Percentiles rank a stretch among this genome's conserved stretches.
Conservation (phyloP, 2,113 vertebrate genomes). For the Zingel zingel region DNA sequence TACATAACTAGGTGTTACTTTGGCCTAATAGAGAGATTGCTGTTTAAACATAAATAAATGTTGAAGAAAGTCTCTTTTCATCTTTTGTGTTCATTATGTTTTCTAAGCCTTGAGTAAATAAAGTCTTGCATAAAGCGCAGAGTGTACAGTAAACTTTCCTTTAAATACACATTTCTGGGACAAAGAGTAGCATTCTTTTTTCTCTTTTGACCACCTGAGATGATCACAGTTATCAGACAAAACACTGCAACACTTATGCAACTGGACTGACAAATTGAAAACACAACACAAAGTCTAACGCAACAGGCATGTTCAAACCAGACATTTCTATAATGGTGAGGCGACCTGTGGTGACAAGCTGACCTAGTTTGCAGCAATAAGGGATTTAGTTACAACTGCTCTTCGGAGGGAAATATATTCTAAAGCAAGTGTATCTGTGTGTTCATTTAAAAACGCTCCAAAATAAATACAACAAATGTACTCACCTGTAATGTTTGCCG, state of each 20-base stretch:
- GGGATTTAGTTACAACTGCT: slow-evolving; percentile 14
- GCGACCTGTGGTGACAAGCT: slow-evolving; percentile 31
- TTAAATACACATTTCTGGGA: slow-evolving; percentile 21
- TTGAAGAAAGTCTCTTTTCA: slow-evolving; percentile 58
- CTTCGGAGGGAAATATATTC: neutral
- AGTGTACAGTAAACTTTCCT: slow-evolving; percentile 16
- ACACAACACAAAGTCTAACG: neutral
- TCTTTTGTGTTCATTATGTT: slow-evolving; percentile 55
- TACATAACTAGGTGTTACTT: slow-evolving; percentile 57
- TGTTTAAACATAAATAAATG: slow-evolving; percentile 40
- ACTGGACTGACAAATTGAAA: slow-evolving; percentile 9
- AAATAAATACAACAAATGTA: slow-evolving; percentile 17
- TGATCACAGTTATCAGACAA: slow-evolving; percentile 16
- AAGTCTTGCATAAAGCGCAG: slow-evolving; percentile 16
- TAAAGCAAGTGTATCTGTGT: neutral
- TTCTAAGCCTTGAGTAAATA: slow-evolving; percentile 42
- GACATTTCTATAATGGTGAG: slow-evolving; percentile 9
- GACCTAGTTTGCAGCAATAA: slow-evolving; percentile 33
- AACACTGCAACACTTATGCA: neutral
- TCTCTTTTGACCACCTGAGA: slow-evolving; percentile 7
- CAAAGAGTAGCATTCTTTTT: slow-evolving; percentile 3
- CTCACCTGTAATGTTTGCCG: slow-evolving; percentile 60
- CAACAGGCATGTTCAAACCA: neutral
- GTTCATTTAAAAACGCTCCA: neutral
- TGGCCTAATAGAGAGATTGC: slow-evolving; percentile 55